Percentiles rank a stretch among this genome's conserved stretches.
phyloP scores from a whole-genome alignment of 2,113 vertebrate genomes.

The Neopipo cinnamomea region DNA sequence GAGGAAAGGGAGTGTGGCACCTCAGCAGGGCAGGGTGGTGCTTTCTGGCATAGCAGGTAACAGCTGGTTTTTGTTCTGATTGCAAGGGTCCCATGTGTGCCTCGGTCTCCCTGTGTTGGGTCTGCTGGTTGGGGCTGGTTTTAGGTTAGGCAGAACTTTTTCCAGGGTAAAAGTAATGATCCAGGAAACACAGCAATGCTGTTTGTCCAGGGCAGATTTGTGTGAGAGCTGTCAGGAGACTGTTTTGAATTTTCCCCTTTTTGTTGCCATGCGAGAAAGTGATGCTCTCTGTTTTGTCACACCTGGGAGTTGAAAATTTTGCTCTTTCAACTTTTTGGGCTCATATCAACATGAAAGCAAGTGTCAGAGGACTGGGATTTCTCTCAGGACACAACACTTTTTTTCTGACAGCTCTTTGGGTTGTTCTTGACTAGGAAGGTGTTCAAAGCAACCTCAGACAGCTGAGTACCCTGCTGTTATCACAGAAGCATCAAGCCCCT shows the following conservation, averaged over 20 bases:
- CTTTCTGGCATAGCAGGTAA: background rate
- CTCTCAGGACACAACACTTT: background rate
- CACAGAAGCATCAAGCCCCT: background rate
- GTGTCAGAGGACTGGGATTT: constrained; percentile 17
- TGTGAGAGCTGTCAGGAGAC: background rate
- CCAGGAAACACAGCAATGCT: background rate
- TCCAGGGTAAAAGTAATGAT: background rate
- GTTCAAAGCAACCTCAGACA: background rate
- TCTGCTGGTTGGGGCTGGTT: background rate
- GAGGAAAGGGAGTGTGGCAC: background rate
- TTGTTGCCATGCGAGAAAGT: background rate
- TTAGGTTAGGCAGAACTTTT: background rate
- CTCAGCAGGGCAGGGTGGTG: background rate
- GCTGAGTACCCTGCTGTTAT: background rate
- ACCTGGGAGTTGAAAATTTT: background rate
- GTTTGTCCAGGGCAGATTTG: background rate
- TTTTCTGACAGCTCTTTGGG: constrained; percentile 33
- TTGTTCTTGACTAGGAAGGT: background rate
- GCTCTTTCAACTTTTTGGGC: constrained; percentile 17
- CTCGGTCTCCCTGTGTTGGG: background rate
- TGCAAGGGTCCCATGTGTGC: background rate
- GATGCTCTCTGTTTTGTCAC: background rate
- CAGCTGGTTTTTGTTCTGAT: background rate
- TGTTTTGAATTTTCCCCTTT: background rate
- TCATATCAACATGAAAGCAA: constrained; percentile 24